These are phyloP conservation scores for Urocynchramus pylzowi DNA, from an alignment of 2,113 vertebrate genomes.

Conservation along the genomic window DNA sequence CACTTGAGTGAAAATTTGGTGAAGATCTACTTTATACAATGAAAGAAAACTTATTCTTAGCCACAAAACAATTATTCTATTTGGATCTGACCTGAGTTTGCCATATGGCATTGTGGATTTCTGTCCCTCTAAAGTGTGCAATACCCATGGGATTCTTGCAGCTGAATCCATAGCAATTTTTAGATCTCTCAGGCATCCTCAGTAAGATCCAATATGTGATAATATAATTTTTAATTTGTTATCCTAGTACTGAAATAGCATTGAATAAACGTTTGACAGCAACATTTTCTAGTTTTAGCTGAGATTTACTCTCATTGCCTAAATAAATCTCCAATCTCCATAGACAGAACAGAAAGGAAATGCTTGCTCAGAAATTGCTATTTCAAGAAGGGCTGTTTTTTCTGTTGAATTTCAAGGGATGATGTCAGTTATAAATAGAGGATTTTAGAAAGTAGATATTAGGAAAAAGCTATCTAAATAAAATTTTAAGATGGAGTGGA, in stretches of 20 bases:
- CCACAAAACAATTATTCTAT: not conserved
- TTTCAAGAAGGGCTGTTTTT: not conserved
- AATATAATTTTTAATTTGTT: not conserved
- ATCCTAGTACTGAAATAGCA: not conserved
- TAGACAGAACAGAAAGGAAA: not conserved
- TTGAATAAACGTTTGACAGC: not conserved
- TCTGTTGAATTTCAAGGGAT: not conserved
- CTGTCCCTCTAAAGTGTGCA: not conserved
- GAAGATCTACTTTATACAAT: not conserved
- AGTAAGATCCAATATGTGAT: not conserved
- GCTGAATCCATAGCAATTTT: not conserved
- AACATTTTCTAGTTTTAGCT: not conserved
- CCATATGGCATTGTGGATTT: not conserved
- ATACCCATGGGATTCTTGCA: accelerated
- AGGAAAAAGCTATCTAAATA: not conserved
- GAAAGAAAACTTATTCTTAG: not conserved
- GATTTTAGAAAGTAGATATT: not conserved
- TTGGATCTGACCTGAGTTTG: not conserved
- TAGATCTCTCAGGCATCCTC: not conserved
- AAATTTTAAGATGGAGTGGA: not conserved
- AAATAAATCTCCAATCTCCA: not conserved
- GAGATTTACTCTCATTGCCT: not conserved
- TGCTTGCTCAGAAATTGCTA: not conserved
- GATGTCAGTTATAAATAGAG: not conserved
- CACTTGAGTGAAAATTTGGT: not conserved